phyloP scores from a whole-genome alignment of 1,140 invertebrate genomes.

The Rhopalosiphum padi region DNA sequence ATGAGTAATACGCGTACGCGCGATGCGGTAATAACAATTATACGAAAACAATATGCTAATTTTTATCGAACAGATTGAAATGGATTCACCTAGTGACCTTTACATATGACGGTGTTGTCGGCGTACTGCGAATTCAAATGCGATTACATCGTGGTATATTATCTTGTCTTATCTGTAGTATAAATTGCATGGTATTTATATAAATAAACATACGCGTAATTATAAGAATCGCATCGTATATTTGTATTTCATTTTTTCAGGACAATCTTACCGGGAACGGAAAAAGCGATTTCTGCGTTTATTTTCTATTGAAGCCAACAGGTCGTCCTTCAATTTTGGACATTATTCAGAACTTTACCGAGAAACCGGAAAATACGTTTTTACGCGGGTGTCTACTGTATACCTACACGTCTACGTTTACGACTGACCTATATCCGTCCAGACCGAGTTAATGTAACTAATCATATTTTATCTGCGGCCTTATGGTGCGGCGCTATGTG shows the following conservation, averaged over 20 bases:
- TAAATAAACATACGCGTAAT: neutral
- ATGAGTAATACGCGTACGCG: neutral
- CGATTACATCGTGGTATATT: neutral
- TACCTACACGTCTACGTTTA: neutral
- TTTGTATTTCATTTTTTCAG: neutral
- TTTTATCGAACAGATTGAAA: neutral
- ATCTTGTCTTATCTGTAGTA: neutral
- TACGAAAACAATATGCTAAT: slow-evolving; percentile 24
- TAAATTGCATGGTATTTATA: neutral
- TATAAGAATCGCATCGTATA: neutral
- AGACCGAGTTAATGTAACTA: neutral
- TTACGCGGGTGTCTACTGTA: neutral
- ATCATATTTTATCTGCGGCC: neutral
- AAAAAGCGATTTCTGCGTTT: neutral
- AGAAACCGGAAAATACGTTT: neutral
- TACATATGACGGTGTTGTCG: neutral
- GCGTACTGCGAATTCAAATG: neutral
- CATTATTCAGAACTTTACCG: neutral
- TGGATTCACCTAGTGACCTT: neutral
- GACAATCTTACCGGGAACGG: neutral
- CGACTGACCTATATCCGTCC: slow-evolving; percentile 25
- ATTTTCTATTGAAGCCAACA: neutral
- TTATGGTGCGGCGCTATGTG: neutral
- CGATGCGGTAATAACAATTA: neutral
- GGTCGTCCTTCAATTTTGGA: neutral